These are phyloP conservation scores for Trematocara caparti DNA, from an alignment of 2,797 vertebrate species.

Conservation along the genomic window DNA sequence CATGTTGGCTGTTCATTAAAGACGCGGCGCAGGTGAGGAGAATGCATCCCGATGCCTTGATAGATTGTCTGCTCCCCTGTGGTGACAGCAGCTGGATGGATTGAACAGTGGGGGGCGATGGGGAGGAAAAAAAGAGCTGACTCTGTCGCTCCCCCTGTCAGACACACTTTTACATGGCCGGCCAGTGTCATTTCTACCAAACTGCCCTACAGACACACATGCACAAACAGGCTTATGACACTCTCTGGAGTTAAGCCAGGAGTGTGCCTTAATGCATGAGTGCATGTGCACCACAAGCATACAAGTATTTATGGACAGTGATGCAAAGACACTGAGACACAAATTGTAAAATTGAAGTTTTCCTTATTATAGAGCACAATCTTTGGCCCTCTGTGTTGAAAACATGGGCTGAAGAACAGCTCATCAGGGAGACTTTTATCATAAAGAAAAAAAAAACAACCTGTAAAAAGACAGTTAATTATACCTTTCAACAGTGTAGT, in stretches of 20 bases:
- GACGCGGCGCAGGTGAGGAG: conserved; percentile 99
- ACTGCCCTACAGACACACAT: conserved; percentile 10
- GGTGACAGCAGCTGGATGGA: conserved; percentile 99
- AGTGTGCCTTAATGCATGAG: conserved; percentile 29
- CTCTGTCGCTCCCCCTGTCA: conserved; percentile 89
- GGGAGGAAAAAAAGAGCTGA: conserved; percentile 82
- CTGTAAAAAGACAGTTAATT: not conserved
- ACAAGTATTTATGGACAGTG: conserved; percentile 2
- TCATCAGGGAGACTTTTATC: not conserved
- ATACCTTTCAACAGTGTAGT: not conserved
- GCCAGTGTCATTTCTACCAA: conserved; percentile 92
- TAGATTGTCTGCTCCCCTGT: conserved; percentile 99
- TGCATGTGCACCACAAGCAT: not conserved
- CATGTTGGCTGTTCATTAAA: conserved; percentile 99
- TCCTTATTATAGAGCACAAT: not conserved
- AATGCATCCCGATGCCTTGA: conserved; percentile 99
- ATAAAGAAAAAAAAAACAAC: not conserved
- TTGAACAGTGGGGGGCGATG: conserved; percentile 94
- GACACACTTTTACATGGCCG: conserved; percentile 94
- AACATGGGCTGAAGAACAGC: not conserved
- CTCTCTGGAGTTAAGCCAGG: conserved; percentile 41
- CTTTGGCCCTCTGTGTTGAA: not conserved
- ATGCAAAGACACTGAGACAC: not conserved
- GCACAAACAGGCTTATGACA: conserved; percentile 37
- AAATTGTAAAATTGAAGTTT: conserved; percentile 8